Conservation (phyloP, 1,140 invertebrate species). For the Drosophila guanche region DNA sequence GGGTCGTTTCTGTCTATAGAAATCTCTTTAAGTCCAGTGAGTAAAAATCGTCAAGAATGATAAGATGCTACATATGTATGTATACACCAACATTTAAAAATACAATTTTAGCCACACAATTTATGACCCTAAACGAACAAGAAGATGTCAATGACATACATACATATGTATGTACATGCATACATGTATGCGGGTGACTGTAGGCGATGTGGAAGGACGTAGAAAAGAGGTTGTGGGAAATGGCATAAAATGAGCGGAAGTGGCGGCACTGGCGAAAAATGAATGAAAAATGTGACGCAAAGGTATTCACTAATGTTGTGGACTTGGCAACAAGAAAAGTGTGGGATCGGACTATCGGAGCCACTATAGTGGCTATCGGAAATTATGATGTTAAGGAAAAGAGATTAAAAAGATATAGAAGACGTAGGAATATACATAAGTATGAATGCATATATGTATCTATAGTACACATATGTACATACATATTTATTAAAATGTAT, state of each 20-base stretch:
- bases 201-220: constrained; percentile 5
- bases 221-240: constrained; percentile 7
- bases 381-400: constrained; percentile 34
- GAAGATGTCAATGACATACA: constrained; percentile 68
- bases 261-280: constrained; percentile 36
- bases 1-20: constrained; percentile 10
- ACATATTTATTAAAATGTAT: no score
- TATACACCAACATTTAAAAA: no score
- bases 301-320: constrained; percentile 23
- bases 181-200: no score
- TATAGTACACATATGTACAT: no score
- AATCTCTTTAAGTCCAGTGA: constrained; percentile 25
- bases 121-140: constrained; percentile 36
- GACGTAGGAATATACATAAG: no score
- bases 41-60: constrained; percentile 35
- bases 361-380: not conserved
- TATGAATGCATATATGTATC: no score
- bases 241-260: constrained; percentile 10
- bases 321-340: constrained; percentile 34
- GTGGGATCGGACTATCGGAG: no score
- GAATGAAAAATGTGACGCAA: constrained; percentile 49
- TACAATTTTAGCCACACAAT: constrained; percentile 20
- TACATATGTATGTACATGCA: no score
- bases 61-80: constrained; percentile 20
- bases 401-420: constrained; percentile 10